These are phyloP conservation scores for Ormyrus pomaceus DNA, from an alignment of 2,888 invertebrate genomes.

Conservation along the genomic window DNA sequence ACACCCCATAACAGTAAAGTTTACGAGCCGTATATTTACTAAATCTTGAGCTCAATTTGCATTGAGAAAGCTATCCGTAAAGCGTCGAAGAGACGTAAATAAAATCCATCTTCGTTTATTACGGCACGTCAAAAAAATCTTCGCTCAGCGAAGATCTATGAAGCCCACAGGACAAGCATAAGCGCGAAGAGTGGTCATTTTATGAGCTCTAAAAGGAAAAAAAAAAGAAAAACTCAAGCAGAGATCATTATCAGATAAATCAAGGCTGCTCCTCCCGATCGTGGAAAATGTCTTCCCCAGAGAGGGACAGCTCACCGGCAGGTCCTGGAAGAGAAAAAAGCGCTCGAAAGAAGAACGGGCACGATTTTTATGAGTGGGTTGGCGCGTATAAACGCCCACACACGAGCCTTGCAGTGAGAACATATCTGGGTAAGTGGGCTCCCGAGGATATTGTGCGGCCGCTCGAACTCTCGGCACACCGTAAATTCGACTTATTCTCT, in stretches of 20 bases:
- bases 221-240: neutral
- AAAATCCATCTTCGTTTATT: constrained; percentile 16
- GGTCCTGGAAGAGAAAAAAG: too few species aligned
- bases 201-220: constrained; percentile 4
- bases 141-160: too few species aligned
- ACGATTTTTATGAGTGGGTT: constrained; percentile 11
- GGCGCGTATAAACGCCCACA: neutral
- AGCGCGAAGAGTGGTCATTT: neutral
- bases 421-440: constrained; percentile 72
- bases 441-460: constrained; percentile 66
- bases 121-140: neutral
- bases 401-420: constrained; percentile 37
- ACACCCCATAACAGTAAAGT: too few species aligned
- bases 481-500: constrained; percentile 72
- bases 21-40: neutral
- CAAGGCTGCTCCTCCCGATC: constrained; percentile 58
- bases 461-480: constrained; percentile 65
- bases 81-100: constrained; percentile 12
- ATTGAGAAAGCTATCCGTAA: constrained; percentile 12
- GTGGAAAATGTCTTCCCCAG: constrained; percentile 62
- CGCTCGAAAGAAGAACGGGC: neutral
- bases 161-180: neutral
- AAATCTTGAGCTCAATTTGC: neutral
- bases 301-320: constrained; percentile 25
- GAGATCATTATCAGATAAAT: constrained; percentile 39